A percentile compares a stretch with the other conserved stretches of the same genome.
Conservation (phyloP, 2,888 invertebrate genomes). For the Pristionchus maxplancki region DNA sequence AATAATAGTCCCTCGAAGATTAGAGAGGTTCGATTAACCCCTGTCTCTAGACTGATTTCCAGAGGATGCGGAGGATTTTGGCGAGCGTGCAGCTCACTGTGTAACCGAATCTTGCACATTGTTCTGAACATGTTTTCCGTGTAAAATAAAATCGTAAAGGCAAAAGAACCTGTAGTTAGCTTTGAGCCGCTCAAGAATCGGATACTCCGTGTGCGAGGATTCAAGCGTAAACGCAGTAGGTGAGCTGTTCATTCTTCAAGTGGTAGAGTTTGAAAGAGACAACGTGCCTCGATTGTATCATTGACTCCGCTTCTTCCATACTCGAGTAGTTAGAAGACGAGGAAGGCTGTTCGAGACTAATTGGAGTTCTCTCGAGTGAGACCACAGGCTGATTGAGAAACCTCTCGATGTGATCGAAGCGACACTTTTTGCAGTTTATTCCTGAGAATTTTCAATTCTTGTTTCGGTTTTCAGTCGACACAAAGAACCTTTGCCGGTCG, state of each 20-base stretch:
- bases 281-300: too few relatives aligned
- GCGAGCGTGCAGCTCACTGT: not conserved
- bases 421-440: not conserved
- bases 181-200: not conserved
- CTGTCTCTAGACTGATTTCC: not conserved
- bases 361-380: too few relatives aligned
- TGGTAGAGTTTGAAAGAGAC: too few relatives aligned
- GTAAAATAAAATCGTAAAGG: not conserved
- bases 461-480: not conserved
- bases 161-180: not conserved
- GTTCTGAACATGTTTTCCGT: not conserved
- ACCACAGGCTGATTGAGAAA: not conserved
- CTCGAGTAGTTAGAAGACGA: not conserved
- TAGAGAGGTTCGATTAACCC: not conserved
- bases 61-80: not conserved
- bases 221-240: not conserved
- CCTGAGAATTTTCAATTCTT: not conserved
- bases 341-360: not conserved
- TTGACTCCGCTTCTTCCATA: not conserved
- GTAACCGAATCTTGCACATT: not conserved
- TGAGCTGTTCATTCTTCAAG: not conserved
- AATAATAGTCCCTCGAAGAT: not conserved
- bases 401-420: not conserved
- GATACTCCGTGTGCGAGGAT: not conserved
- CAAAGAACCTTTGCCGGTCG: not conserved